These are phyloP conservation scores for Spea multiplicata DNA, from an alignment of 2,113 vertebrate species.

Conservation along the genomic window DNA sequence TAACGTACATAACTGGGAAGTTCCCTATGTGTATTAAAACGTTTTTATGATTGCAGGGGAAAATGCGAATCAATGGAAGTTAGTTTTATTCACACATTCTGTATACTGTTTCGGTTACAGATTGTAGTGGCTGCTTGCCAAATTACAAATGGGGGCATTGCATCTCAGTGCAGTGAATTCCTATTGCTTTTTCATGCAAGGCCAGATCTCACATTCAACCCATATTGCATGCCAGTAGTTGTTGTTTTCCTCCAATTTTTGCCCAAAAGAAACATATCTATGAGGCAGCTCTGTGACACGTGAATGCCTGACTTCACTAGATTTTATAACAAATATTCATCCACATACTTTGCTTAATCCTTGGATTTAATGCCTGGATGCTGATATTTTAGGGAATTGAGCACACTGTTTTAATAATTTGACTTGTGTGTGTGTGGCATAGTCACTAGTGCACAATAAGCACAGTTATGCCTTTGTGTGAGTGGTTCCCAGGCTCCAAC, in stretches of 20 bases:
- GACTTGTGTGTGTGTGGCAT: background rate
- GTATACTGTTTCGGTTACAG: no score
- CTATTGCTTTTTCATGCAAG: constrained; percentile 8
- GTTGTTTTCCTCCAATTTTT: constrained; percentile 2
- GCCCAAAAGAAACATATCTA: constrained; percentile 2
- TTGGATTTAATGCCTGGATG: constrained; percentile 8
- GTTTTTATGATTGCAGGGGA: no score
- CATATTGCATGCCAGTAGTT: constrained; percentile 20
- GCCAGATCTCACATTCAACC: constrained; percentile 19
- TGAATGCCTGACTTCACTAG: constrained; percentile 5
- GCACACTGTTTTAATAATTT: constrained; percentile 8
- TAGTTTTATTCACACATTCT: no score
- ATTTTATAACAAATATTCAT: constrained; percentile 12
- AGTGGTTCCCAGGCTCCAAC: no score
- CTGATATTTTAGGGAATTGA: no score
- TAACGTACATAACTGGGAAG: no score
- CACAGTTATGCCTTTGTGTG: constrained; percentile 9
- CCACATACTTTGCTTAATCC: constrained; percentile 25
- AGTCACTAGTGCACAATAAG: constrained; percentile 4
- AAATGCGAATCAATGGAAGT: no score
- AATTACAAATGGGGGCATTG: background rate
- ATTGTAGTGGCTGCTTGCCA: no score
- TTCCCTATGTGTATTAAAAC: no score
- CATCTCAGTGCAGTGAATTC: background rate
- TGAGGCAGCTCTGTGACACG: constrained; percentile 1